phyloP scores from a whole-genome alignment of 2,888 invertebrate genomes.

The Yponomeuta sedellus region DNA sequence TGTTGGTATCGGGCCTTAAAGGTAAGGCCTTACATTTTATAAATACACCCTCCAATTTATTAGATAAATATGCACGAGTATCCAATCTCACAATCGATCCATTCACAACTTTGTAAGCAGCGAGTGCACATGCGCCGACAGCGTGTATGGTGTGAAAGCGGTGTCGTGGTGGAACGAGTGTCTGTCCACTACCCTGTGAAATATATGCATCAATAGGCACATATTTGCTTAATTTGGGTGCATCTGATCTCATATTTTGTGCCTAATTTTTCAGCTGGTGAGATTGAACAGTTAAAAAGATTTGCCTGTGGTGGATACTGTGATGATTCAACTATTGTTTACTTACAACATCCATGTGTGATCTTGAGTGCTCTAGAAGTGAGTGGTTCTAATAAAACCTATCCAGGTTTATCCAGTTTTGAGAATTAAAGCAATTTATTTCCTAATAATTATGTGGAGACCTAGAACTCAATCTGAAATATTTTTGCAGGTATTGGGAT shows the following conservation, averaged over 20 bases:
- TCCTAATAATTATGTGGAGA: no score
- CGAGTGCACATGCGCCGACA: no score
- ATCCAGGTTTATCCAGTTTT: neutral
- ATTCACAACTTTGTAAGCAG: no score
- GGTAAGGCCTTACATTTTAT: slow-evolving; percentile 60
- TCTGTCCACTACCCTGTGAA: no score
- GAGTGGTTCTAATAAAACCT: slow-evolving; percentile 26
- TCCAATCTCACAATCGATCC: no score
- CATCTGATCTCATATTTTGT: neutral
- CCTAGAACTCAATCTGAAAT: no score
- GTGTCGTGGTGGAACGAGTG: no score
- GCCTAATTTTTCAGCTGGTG: slow-evolving; percentile 76
- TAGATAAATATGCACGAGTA: no score
- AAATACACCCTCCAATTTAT: neutral
- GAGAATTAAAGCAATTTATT: no score
- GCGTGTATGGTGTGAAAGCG: no score
- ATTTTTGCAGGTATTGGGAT: slow-evolving; percentile 82
- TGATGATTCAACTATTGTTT: slow-evolving; percentile 90
- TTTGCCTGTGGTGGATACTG: slow-evolving; percentile 90
- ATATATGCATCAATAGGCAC: no score
- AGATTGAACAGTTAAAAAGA: slow-evolving; percentile 88
- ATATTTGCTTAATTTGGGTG: neutral
- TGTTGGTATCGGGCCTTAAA: slow-evolving; percentile 90
- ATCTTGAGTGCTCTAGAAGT: slow-evolving; percentile 90
- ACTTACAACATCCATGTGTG: slow-evolving; percentile 91